phyloP scores from a whole-genome alignment of 2,797 vertebrate species.

The Spinibarbus caldwelli region DNA sequence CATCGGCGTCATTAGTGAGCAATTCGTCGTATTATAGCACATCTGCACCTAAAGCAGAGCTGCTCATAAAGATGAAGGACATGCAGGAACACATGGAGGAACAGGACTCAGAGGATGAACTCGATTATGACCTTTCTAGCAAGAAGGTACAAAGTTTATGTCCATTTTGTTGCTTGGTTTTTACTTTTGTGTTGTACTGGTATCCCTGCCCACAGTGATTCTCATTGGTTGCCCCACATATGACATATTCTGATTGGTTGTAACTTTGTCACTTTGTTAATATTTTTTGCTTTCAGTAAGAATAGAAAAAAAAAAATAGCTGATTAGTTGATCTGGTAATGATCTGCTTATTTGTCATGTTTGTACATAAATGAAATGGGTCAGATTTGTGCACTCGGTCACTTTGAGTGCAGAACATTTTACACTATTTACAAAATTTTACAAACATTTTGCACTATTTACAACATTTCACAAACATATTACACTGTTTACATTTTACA shows the following conservation, averaged over 20 bases:
- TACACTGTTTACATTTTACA: neutral
- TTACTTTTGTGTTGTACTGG: neutral
- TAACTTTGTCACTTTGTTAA: neutral
- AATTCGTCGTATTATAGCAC: slow-evolving; percentile 96
- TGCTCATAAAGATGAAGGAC: slow-evolving; percentile 97
- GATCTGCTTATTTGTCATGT: no score
- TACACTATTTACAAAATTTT: no score
- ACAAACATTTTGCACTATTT: no score
- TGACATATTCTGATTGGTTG: neutral
- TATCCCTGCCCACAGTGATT: neutral
- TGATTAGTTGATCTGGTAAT: no score
- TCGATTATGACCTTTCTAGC: slow-evolving; percentile 85
- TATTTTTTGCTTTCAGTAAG: neutral
- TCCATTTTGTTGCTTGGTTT: neutral
- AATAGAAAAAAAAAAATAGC: neutral
- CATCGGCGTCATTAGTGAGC: slow-evolving; percentile 82
- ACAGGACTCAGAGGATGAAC: slow-evolving; percentile 85
- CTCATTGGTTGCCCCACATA: neutral
- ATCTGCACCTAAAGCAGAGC: slow-evolving; percentile 92
- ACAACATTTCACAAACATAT: no score
- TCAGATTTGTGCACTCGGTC: neutral
- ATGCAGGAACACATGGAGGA: slow-evolving; percentile 83
- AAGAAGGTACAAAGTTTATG: slow-evolving; percentile 84
- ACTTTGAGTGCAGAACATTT: no score
- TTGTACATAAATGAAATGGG: neutral